Evolutionary conservation across 2,888 invertebrate genomes (phyloP), one percentile per base, ranked within the genome.

Genomic region (Orthosia gothica): DNA sequence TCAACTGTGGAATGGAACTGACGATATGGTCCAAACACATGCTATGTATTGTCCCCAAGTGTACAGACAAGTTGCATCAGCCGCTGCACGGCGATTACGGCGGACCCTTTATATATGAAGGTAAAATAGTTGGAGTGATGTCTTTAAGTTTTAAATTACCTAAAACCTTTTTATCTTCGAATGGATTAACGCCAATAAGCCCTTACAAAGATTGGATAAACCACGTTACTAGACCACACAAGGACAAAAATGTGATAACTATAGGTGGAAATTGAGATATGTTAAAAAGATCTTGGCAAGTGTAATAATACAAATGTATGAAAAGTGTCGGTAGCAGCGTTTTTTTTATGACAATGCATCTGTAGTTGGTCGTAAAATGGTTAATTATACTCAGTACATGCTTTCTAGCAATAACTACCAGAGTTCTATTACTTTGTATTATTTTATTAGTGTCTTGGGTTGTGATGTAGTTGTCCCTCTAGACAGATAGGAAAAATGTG

Each of bases 41-140:
- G 12, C n/a, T 70, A 12, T 81, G 81, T 23, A 26, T 80, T 12
- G 32, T 45, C 0, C 75, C 81, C 0, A 81, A 68, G 45, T 80
- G 81, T 54, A 20, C 61, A 18, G 67, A 71, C 0, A 70, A 40
- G 32, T 0, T 13, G 3, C 84, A 81, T 26, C 70, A 83, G 4
- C 84, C 84, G 0, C 20, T 83, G 12, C 83, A 74, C 12, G 80
- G 74, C 9, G 40, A 81, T 15, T 54, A 26, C 0, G 84, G 81
- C 0, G 84, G 81, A 3, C 81, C 84, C 0, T 83, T 74, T 12
- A 45, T 81, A 12, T 80, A 79, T 26, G 20, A 74, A 5, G 84
- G 68, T 5, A 79, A 74, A 68, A 81, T 83, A 40, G 32, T 81
- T 5, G 81, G 84, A 12, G 59, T 83, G 1, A 80, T 81, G 81